Evolutionary conservation across 2,797 vertebrate genomes (phyloP), one percentile per base, ranked within the genome.

Genomic region (Choloepus didactylus): DNA sequence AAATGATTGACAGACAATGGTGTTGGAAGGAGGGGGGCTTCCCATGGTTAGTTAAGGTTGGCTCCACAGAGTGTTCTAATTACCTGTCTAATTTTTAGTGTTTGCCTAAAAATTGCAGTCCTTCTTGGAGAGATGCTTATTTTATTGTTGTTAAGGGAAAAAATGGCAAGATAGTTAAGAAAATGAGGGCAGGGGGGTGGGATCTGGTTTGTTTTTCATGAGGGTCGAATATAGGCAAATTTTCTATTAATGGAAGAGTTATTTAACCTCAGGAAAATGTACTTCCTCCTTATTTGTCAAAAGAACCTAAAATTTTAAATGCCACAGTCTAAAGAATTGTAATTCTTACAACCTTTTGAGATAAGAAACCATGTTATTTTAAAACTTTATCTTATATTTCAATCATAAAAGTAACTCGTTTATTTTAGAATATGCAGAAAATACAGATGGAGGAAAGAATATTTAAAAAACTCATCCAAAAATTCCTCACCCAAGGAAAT

Each of bases 261-360:
- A 77, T 79, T 67, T 84, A 91, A 72, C 9, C 10, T 77, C 27
- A 87, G 60, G 67, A 93, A 84, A 79, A 70, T 9, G 75, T 41
- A 72, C n/a, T 38, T 94, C 10, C 44, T 76, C 15, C 79, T 72
- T 59, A 18, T 80, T 67, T 77, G 44, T 93, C 12, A 83, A 19
- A 41, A 77, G 88, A 31, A 93, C 35, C 14, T 87, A 91, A 93
- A 67, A 82, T 59, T 83, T 95, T 49, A 49, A 93, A 75, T 44
- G 7, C 16, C 10, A 76, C 59, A n/a, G 12, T 70, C 86, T 81
- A 44, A 44, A 56, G 81, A 76, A 12, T 23, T 70, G 41, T 72
- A 79, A 72, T 64, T 89, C 29, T 91, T 54, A 86, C 3, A 56
- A 80, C 2, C 18, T 72, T 80, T 66, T 67, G 27, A 89, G 56